Conservation (phyloP, 2,113 vertebrate species). For the Numida meleagris region DNA sequence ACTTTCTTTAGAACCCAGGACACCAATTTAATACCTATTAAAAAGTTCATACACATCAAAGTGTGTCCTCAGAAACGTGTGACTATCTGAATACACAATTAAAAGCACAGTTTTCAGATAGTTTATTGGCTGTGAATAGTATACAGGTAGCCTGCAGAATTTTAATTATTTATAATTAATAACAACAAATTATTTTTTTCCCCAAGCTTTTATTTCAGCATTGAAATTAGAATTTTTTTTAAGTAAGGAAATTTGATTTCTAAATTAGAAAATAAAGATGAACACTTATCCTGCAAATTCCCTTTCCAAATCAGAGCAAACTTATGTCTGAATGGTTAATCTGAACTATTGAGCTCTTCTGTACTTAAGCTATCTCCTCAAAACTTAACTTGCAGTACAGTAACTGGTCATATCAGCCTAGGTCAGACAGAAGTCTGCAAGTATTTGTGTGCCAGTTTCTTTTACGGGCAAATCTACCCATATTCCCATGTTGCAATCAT, state of each 20-base stretch:
- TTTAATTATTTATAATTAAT: neutral
- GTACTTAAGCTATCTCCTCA: neutral
- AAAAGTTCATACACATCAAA: neutral
- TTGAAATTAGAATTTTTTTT: neutral
- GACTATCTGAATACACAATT: neutral
- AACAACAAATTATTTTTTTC: neutral
- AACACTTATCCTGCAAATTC: neutral
- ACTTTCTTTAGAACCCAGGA: neutral
- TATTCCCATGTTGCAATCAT: neutral
- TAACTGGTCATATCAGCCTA: neutral
- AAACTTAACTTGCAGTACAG: fast-evolving
- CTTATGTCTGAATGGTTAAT: neutral
- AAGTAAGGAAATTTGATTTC: neutral
- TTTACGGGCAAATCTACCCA: neutral
- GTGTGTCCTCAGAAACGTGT: neutral
- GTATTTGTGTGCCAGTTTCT: neutral
- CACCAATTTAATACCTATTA: neutral
- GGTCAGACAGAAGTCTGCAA: neutral
- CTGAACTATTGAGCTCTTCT: neutral
- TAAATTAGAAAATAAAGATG: neutral
- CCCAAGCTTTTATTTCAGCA: neutral
- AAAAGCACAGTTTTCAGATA: neutral
- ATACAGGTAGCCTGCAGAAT: neutral
- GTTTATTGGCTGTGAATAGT: neutral
- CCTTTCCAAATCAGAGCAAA: neutral